These are phyloP conservation scores for Cheilosia vulpina DNA, from an alignment of 2,888 invertebrate genomes.

Conservation along the genomic window DNA sequence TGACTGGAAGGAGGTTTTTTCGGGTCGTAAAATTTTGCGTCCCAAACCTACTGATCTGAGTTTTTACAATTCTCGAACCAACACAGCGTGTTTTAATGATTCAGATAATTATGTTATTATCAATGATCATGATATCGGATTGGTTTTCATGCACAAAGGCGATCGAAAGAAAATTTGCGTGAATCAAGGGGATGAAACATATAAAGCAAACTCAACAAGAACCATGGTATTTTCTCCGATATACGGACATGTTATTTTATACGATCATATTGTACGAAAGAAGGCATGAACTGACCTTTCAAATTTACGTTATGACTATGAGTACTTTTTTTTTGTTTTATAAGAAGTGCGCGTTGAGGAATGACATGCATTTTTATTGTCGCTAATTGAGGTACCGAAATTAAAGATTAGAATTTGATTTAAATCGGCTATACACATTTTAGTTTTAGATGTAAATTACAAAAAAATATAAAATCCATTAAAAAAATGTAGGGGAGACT, in stretches of 20 bases:
- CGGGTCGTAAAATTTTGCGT: conserved; percentile 86
- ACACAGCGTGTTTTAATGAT: conserved; percentile 88
- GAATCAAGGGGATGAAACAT: conserved; percentile 86
- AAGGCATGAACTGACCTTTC: conserved; percentile 78
- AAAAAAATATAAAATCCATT: too few relatives aligned
- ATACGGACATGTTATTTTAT: conserved; percentile 90
- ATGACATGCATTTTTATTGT: too few relatives aligned
- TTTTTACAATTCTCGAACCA: conserved; percentile 90
- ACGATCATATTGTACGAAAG: conserved; percentile 90
- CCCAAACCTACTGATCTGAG: conserved; percentile 88
- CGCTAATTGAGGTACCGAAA: too few relatives aligned
- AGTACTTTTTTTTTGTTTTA: too few relatives aligned
- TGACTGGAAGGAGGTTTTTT: conserved; percentile 91
- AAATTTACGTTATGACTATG: too few relatives aligned
- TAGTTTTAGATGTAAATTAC: too few relatives aligned
- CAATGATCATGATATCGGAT: conserved; percentile 89
- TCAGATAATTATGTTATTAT: conserved; percentile 91
- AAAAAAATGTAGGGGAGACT: too few relatives aligned
- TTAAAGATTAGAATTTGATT: too few relatives aligned
- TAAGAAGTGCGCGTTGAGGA: too few relatives aligned
- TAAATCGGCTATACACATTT: too few relatives aligned
- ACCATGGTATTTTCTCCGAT: conserved; percentile 86
- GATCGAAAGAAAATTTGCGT: conserved; percentile 91
- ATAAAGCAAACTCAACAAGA: conserved; percentile 88
- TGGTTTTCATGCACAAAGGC: conserved; percentile 91